Conservation (phyloP, 2,888 invertebrate species). For the Folsomia candida region DNA sequence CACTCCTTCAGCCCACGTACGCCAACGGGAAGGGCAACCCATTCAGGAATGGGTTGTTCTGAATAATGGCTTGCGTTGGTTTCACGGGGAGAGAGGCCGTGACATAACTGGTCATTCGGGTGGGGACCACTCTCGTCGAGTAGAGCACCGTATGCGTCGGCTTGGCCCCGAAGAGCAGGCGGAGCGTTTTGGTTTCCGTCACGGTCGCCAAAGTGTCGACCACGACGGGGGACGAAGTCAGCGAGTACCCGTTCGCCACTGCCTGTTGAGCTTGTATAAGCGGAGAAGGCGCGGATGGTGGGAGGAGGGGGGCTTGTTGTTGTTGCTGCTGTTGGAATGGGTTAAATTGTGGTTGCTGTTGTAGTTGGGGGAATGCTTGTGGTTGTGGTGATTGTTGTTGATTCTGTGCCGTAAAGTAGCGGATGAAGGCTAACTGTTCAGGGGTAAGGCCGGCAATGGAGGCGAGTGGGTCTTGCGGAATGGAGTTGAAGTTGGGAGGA, state of each 20-base stretch:
- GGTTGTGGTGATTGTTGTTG: conserved; percentile 53
- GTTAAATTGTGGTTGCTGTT: not conserved
- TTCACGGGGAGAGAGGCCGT: conserved; percentile 76
- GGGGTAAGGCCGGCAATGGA: conserved; percentile 43
- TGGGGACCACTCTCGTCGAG: conserved; percentile 78
- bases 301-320: conserved; percentile 14
- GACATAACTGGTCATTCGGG: conserved; percentile 76
- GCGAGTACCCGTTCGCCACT: conserved; percentile 26
- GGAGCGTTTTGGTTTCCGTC: conserved; percentile 76
- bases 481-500: conserved; percentile 18
- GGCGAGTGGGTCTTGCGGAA: conserved; percentile 6
- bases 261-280: not conserved
- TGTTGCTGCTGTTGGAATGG: conserved; percentile 18
- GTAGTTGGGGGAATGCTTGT: conserved; percentile 7
- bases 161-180: conserved; percentile 86
- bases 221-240: conserved; percentile 77
- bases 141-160: conserved; percentile 82
- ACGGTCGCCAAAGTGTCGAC: conserved; percentile 74
- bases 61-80: conserved; percentile 60
- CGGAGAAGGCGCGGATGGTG: conserved; percentile 35
- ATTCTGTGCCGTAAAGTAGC: conserved; percentile 55
- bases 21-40: conserved; percentile 46
- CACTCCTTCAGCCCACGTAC: conserved; percentile 47
- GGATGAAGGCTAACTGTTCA: conserved; percentile 50
- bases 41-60: conserved; percentile 39